phyloP scores from a whole-genome alignment of 2,797 vertebrate species.

The Astyanax mexicanus region DNA sequence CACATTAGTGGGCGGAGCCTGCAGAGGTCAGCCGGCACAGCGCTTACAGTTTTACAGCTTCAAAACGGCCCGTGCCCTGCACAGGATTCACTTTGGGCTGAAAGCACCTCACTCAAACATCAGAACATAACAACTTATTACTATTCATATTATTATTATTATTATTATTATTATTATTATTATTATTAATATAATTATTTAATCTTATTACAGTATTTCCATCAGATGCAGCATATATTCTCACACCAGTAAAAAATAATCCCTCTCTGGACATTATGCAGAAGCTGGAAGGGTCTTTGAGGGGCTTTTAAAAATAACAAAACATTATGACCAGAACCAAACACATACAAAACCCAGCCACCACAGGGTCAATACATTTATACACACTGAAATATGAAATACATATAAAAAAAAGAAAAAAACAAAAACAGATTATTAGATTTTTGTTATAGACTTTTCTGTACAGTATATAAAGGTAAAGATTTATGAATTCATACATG shows the following conservation, averaged over 20 bases:
- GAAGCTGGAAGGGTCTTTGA: neutral
- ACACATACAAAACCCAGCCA: conserved; percentile 36
- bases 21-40: neutral
- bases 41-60: conserved; percentile 47
- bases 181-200: neutral
- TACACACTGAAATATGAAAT: conserved; percentile 48
- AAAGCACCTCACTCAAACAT: conserved; percentile 55
- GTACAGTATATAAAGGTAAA: conserved; percentile 41
- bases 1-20: neutral
- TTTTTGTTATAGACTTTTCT: too few species aligned
- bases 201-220: neutral
- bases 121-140: conserved; percentile 13
- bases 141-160: neutral
- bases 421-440: too few species aligned
- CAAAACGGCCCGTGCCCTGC: conserved; percentile 36
- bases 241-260: neutral
- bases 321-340: conserved; percentile 12
- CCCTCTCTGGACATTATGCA: neutral
- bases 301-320: too few species aligned
- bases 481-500: conserved; percentile 42
- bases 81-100: conserved; percentile 45
- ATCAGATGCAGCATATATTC: neutral
- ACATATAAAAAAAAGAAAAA: conserved; percentile 43
- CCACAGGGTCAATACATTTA: conserved; percentile 45
- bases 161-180: neutral